Evolutionary conservation across 2,888 invertebrate genomes (phyloP), one percentile per base, ranked within the genome.

Genomic region (Capitulum mitella): DNA sequence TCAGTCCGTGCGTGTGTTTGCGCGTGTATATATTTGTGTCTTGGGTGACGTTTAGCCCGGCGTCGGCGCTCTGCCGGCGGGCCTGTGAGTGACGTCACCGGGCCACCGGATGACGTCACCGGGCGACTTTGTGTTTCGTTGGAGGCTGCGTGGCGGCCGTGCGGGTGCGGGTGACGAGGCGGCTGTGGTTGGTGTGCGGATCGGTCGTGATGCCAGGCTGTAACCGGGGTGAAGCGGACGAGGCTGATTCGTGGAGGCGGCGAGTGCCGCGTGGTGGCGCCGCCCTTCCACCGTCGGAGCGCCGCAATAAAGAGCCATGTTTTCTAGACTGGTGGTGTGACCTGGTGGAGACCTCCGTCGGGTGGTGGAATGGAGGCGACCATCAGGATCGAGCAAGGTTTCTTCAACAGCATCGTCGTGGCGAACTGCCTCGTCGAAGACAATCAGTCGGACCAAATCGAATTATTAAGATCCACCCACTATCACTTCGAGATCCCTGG

Each of bases 261-360:
- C 10, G 64, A 14, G 14, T 16, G 32, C 29, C 16, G 22, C 70
- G 6, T 32, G 16, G 12, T 10, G 16, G 3, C 16, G 61, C 61
- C 32, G 61, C 70, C 22, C 1, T 22, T 37, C 34, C 29, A 37
- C 5, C 37, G 19, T 6, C 22, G 5, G 16, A n/a, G 70, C 32
- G 70, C 70, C 70, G 70, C 70, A 70, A 70, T 70, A 70, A 70
- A 70, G 34, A 37, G 37, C 64, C 64, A 37, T 70, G 70, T 70
- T 70, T 70, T 70, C 70, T 32, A 70, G 5, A 22, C 1, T 51
- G 51, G n/a, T n/a, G n/a, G n/a, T n/a, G n/a, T n/a, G n/a, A n/a
- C n/a, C n/a, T n/a, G n/a, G n/a, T n/a, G n/a, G n/a, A n/a, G n/a
- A n/a, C n/a, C n/a, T n/a, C n/a, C n/a, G n/a, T n/a, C n/a, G n/a